phyloP scores from a whole-genome alignment of 2,797 vertebrate genomes.

The Ptychadena robeensis region DNA sequence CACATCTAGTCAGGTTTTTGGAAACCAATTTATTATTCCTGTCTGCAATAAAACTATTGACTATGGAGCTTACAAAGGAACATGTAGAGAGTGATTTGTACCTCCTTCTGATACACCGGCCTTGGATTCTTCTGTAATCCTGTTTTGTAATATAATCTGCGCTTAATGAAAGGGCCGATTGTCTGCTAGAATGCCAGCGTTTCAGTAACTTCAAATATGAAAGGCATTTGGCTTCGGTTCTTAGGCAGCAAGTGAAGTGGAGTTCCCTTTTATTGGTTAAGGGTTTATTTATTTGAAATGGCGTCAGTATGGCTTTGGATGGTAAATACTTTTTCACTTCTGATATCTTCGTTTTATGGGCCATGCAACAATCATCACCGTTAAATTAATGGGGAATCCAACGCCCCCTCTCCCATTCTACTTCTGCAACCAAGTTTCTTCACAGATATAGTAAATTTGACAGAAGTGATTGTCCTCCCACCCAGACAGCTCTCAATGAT shows the following conservation, averaged over 20 bases:
- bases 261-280: not conserved
- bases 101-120: not conserved
- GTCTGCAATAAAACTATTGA: not conserved
- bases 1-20: no score
- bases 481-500: no score
- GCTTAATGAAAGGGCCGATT: slow-evolving; percentile 42
- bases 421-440: no score
- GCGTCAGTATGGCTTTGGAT: no score
- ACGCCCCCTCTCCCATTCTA: no score
- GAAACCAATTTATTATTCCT: not conserved
- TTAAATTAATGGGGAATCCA: no score
- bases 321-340: no score
- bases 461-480: no score
- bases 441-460: no score
- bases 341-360: no score
- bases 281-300: not conserved
- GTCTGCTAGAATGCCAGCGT: slow-evolving; percentile 17
- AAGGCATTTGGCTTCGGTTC: slow-evolving; percentile 37
- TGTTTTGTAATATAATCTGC: slow-evolving; percentile 36
- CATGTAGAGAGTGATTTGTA: not conserved
- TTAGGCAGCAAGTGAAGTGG: slow-evolving; percentile 18
- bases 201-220: slow-evolving; percentile 45
- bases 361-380: no score
- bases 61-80: no score
- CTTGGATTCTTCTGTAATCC: slow-evolving; percentile 24